These are phyloP conservation scores for Malachius bipustulatus DNA, from an alignment of 2,888 invertebrate genomes.

Conservation along the genomic window DNA sequence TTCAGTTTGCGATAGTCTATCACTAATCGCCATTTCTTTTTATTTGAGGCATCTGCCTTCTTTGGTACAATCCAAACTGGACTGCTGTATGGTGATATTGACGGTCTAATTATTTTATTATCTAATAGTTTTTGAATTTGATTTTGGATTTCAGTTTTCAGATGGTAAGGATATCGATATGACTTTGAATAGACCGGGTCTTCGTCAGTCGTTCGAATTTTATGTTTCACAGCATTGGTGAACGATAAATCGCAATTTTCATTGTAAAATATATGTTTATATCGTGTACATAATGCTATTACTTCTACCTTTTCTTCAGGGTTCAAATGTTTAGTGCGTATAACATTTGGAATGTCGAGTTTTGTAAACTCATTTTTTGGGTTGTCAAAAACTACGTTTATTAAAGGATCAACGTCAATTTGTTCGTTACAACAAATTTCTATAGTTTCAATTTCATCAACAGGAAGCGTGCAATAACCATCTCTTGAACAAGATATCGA, in stretches of 20 bases:
- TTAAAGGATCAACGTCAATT: conserved; percentile 11
- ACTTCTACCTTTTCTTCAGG: conserved; percentile 10
- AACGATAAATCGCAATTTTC: conserved; percentile 6
- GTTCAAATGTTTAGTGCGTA: conserved; percentile 11
- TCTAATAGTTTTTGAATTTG: too few relatives aligned
- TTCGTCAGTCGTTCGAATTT: conserved; percentile 6
- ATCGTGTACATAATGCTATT: conserved; percentile 6
- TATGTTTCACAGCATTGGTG: background rate
- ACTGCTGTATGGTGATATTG: too few relatives aligned
- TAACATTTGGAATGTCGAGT: conserved; percentile 7
- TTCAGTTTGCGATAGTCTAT: too few relatives aligned
- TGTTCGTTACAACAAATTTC: conserved; percentile 12
- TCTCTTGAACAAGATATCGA: conserved; percentile 10
- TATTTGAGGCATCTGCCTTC: too few relatives aligned
- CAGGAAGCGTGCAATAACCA: conserved; percentile 10
- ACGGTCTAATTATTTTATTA: too few relatives aligned
- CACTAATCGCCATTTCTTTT: too few relatives aligned
- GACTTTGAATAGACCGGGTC: conserved; percentile 7
- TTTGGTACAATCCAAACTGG: too few relatives aligned
- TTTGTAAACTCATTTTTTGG: background rate
- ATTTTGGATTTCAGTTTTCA: too few relatives aligned
- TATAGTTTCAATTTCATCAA: conserved; percentile 1
- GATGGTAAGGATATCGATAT: conserved; percentile 8
- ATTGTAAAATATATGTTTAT: conserved; percentile 10
- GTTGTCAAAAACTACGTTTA: conserved; percentile 7